Base-by-base conservation (phyloP, 1,140 invertebrate species). In the Drosophila sp. region DNA sequence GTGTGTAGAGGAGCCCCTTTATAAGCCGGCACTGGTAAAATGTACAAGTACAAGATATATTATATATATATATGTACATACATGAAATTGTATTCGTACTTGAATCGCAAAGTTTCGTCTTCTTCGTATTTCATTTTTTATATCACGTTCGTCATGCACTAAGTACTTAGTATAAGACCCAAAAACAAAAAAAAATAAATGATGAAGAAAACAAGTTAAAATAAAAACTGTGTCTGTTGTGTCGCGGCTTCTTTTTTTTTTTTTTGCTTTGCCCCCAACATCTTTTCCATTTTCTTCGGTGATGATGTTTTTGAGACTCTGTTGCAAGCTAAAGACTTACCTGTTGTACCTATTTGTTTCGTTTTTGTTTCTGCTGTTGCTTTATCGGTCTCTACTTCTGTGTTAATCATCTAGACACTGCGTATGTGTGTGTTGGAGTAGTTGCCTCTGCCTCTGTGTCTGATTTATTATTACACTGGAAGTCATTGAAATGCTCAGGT, bases 401-500 rank as follows among this genome's bases (percentile, higher is more conserved):
- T 60, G 73, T n/a, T 76, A 40, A 60, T 23, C 27, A 27, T 54
- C n/a, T 50, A 4, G 25, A 29, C 23, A 7, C 29, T n/a, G 41
- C 40, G 65, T 35, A 27, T 47, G 60, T 77, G 30, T 63, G 35
- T 30, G 58, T 66, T 33, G 35, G 35, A 61, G 47, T 4, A 64
- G 70, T 25, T 40, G 33, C 25, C 17, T 27, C n/a, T 33, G 29
- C 41, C 60, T 44, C 54, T 67, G 50, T 50, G 55, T 62, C 55
- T 89, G 77, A 89, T 75, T 84, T 84, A 84, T 84, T 78, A 80
- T 80, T 89, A 66, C 76, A 80, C 73, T 84, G 80, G 79, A 89
- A 84, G 84, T 89, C 84, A 87, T 87, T 89, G 84, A 87, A 89
- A 87, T 89, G 80, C 54, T 84, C 84, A 80, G 89, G 84, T 87